phyloP scores from a whole-genome alignment of 2,797 vertebrate species.

The Threskiornis aethiopicus region DNA sequence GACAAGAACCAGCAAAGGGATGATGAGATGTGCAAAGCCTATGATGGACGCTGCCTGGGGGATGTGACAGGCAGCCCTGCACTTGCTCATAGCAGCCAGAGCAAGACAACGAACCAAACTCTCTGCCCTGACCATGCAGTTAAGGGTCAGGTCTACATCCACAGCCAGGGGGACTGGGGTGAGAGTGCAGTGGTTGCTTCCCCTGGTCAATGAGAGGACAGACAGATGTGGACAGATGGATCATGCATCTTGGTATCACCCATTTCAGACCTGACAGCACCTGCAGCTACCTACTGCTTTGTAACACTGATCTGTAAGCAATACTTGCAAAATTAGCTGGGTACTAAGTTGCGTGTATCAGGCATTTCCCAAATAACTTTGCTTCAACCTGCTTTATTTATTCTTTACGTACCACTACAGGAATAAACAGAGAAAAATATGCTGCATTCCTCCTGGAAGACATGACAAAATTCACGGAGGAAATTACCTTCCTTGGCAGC shows the following conservation, averaged over 20 bases:
- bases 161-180: no score
- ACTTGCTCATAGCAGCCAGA: background rate
- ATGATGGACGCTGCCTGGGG: background rate
- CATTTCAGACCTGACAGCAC: background rate
- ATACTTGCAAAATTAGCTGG: background rate
- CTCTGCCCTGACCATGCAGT: background rate
- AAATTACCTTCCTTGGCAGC: background rate
- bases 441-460: background rate
- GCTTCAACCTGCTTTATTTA: background rate
- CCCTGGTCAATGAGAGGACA: background rate
- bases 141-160: background rate
- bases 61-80: fast-evolving
- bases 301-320: background rate
- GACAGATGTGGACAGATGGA: background rate
- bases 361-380: background rate
- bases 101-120: background rate
- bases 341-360: background rate
- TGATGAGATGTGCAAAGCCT: background rate
- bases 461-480: background rate
- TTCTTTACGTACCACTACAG: background rate
- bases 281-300: background rate
- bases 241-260: background rate
- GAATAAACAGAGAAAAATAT: background rate
- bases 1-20: background rate
- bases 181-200: background rate